Evolutionary conservation across 2,113 vertebrate species (phyloP).

Genomic region (Hucho hucho): DNA sequence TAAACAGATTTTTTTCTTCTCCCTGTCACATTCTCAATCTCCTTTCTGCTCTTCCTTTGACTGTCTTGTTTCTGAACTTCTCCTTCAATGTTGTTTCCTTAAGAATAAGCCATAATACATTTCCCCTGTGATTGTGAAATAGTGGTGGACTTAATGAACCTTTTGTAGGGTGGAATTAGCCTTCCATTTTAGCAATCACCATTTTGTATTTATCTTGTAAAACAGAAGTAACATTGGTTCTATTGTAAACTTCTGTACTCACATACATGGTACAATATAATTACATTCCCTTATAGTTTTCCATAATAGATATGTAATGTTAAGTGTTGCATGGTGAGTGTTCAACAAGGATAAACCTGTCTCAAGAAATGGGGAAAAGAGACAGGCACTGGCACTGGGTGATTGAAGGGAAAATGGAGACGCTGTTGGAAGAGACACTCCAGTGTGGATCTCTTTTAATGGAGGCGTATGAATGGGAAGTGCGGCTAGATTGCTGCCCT

Average conservation of each 20-base stretch:
- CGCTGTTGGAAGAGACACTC: conserved; percentile 7
- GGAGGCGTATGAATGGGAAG: conserved; percentile 24
- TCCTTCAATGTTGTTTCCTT: neutral
- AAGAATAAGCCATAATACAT: neutral
- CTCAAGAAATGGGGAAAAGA: too few relatives aligned
- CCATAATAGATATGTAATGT: neutral
- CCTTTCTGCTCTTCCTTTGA: neutral
- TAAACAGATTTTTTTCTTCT: too few relatives aligned
- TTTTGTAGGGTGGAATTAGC: too few relatives aligned
- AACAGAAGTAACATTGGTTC: neutral
- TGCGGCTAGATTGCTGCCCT: conserved; percentile 32
- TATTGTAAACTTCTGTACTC: neutral
- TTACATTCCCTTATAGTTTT: neutral
- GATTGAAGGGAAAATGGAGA: neutral
- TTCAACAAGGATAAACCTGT: neutral
- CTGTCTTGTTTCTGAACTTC: neutral
- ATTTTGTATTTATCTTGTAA: neutral
- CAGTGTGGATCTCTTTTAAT: conserved; percentile 24
- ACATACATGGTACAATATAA: neutral
- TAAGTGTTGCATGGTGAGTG: neutral
- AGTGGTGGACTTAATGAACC: too few relatives aligned
- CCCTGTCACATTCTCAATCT: too few relatives aligned
- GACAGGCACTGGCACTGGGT: too few relatives aligned
- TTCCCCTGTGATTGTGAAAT: too few relatives aligned
- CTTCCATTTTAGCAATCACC: too few relatives aligned